Base-by-base conservation (phyloP, 2,113 vertebrate genomes). In the Origma solitaria region DNA sequence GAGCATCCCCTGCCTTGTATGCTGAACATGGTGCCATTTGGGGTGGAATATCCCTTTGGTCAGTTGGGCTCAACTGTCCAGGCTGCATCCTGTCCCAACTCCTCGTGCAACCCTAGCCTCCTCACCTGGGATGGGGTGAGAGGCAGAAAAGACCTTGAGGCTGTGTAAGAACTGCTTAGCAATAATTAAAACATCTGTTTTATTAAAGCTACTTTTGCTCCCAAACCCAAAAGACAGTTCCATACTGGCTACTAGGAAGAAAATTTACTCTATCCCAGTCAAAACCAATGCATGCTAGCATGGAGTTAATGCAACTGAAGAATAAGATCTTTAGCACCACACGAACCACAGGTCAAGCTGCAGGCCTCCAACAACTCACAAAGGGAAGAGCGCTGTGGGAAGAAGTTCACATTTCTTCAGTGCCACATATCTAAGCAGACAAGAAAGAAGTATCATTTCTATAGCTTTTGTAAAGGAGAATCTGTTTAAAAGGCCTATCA, bases 1-100 rank as follows among this genome's bases (percentile, higher is more conserved):
- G 1, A 58, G 35, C 0, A 2, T 27, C 0, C 12, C 3, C 28
- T 11, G 4, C 10, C 56, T 60, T 44, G 18, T 9, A 3, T n/a
- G 20, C 28, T 44, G 13, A 35, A 22, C 30, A 16, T 19, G 15
- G 49, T 0, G 3, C 5, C 11, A 6, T 12, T 4, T 12, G 30
- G 3, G 35, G 28, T 10, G 15, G 19, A 7, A 68, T 56, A 57
- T 12, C 14, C 15, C 13, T 86, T 47, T 24, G 17, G 12, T 62
- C 53, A 51, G 2, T 0, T 62, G 22, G 19, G 7, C 11, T 68
- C 47, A 72, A 12, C 25, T 66, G 58, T 77, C 44, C 38, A 17
- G 9, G 10, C 7, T 88, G 13, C 42, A 20, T 38, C 15, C n/a
- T 17, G 7, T 58, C 33, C 44, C 10, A 51, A 1, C 11, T 19